phyloP scores from a whole-genome alignment of 2,113 vertebrate genomes.

The Dicentrarchus labrax region DNA sequence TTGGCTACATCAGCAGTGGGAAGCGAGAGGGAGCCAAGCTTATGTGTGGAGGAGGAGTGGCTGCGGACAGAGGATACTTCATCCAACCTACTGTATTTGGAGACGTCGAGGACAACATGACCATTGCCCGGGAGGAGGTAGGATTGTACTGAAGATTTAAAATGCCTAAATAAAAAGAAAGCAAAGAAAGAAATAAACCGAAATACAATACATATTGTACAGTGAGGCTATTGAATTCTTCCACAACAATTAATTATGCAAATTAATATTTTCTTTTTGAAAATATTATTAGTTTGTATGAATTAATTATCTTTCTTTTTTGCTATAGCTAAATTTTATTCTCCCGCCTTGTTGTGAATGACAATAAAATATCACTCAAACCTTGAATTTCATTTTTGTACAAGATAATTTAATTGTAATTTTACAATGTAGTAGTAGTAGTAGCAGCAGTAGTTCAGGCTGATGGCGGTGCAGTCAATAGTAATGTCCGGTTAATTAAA shows the following conservation, averaged over 20 bases:
- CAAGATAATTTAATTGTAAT: too few species aligned
- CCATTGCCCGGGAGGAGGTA: constrained; percentile 96
- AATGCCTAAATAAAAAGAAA: background rate
- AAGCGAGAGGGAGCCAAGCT: constrained; percentile 94
- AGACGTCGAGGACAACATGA: constrained; percentile 95
- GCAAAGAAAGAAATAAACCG: background rate
- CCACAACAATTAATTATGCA: too few species aligned
- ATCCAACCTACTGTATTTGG: constrained; percentile 97
- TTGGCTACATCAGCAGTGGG: constrained; percentile 92
- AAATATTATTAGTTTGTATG: too few species aligned
- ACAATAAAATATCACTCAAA: too few species aligned
- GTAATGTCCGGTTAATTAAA: background rate
- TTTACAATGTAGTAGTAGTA: too few species aligned
- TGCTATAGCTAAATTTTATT: too few species aligned
- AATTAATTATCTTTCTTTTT: too few species aligned
- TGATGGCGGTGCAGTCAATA: background rate
- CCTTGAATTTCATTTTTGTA: too few species aligned
- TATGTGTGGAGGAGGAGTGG: constrained; percentile 91
- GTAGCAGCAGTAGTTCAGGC: background rate
- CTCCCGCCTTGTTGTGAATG: too few species aligned
- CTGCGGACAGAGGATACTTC: constrained; percentile 95
- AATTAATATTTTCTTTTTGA: too few species aligned
- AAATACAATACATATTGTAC: background rate
- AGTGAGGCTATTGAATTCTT: background rate
- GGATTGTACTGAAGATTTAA: background rate